These are phyloP conservation scores for Pocillopora damicornis DNA, from an alignment of 64 coral and sea anemone species.

Conservation along the genomic window DNA sequence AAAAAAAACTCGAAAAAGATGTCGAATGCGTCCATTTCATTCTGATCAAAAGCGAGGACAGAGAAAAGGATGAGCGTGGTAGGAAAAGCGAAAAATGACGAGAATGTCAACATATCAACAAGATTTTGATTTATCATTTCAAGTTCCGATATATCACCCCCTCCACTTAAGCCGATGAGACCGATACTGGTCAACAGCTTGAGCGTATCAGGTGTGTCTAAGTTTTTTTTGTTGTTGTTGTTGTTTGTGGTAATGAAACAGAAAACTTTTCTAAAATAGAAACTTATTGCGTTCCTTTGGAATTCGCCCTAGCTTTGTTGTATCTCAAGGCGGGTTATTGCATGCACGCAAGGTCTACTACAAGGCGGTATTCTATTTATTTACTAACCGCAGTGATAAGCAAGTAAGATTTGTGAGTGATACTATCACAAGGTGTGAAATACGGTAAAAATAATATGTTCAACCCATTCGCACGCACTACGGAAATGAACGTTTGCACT, in stretches of 20 bases:
- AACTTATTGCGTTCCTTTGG: not conserved
- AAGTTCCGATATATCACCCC: not conserved
- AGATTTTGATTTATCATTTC: slow-evolving; percentile 35
- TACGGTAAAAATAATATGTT: not conserved
- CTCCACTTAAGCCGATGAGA: not conserved
- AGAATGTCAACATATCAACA: not conserved
- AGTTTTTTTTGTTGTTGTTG: not conserved
- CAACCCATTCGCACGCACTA: slow-evolving; percentile 8
- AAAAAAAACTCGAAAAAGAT: too few relatives aligned
- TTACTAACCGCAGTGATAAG: not conserved
- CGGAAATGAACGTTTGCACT: not conserved
- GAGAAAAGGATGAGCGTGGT: not conserved
- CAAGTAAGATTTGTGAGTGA: not conserved
- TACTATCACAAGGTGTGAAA: slow-evolving; percentile 1
- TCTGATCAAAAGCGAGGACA: too few relatives aligned
- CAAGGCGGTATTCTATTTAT: not conserved
- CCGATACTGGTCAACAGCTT: not conserved
- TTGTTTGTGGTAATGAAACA: not conserved
- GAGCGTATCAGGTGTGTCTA: not conserved
- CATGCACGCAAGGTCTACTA: not conserved
- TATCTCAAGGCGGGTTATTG: not conserved
- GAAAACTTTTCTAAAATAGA: not conserved
- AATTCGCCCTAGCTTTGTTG: not conserved
- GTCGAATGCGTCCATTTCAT: too few relatives aligned
- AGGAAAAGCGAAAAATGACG: not conserved